These are phyloP conservation scores for Alentia gelatinosa DNA, from an alignment of 2,888 invertebrate genomes.

Conservation along the genomic window DNA sequence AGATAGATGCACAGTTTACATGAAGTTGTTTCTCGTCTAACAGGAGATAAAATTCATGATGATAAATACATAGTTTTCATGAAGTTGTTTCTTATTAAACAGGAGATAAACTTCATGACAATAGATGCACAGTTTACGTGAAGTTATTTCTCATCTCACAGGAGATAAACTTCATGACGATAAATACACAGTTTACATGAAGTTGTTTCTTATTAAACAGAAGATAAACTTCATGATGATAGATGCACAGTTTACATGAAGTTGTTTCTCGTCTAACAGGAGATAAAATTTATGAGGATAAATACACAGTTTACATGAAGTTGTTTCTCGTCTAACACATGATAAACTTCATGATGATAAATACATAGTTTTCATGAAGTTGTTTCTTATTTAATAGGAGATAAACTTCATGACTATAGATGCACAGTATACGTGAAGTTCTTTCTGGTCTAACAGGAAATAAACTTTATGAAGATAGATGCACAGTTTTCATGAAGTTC, in stretches of 20 bases:
- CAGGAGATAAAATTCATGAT: not conserved
- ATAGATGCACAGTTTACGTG: not conserved
- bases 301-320: not conserved
- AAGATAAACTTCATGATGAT: constrained; percentile 79
- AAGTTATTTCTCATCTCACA: not conserved
- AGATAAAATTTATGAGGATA: no score
- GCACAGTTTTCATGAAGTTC: not conserved
- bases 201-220: no score
- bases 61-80: not conserved
- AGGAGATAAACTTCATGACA: not conserved
- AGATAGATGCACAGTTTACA: not conserved
- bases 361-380: no score
- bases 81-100: not conserved
- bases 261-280: no score
- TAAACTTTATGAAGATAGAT: not conserved
- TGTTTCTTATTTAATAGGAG: not conserved
- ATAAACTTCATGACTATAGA: not conserved
- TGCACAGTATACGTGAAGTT: not conserved
- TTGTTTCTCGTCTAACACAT: no score
- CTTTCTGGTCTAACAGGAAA: not conserved
- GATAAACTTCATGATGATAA: no score
- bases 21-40: not conserved
- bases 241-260: no score
- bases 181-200: no score
- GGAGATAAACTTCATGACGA: not conserved